Percentiles rank a stretch among this genome's conserved stretches.
Evolutionary conservation across 2,888 invertebrate genomes (phyloP).

Genomic region (Drosophila ezoana): DNA sequence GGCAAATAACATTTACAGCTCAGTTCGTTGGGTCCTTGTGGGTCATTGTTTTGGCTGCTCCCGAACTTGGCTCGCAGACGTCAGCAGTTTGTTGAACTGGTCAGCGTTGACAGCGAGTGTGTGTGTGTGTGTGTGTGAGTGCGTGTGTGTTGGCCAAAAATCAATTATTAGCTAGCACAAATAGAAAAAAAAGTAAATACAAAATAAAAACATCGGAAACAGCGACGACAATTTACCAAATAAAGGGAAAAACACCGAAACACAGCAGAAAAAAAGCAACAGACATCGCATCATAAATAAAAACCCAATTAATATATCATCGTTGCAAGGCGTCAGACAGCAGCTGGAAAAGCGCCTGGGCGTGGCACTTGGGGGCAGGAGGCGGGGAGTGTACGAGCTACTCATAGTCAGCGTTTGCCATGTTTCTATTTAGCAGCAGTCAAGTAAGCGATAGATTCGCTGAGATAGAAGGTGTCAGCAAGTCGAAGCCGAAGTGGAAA

Average conservation of each 20-base stretch:
- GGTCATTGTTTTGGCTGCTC: constrained; percentile 43
- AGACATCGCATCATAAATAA: constrained; percentile 68
- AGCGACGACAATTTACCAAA: constrained; percentile 41
- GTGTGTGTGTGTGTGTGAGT: constrained; percentile 15
- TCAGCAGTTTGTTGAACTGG: constrained; percentile 68
- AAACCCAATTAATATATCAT: constrained; percentile 78
- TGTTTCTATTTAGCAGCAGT: constrained; percentile 43
- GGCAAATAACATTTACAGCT: constrained; percentile 25
- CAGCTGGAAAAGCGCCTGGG: constrained; percentile 24
- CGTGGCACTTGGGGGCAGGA: background rate
- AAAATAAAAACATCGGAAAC: background rate
- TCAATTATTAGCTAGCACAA: constrained; percentile 45
- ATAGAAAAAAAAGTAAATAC: constrained; percentile 3
- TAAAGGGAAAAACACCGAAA: constrained; percentile 6
- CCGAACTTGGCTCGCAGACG: constrained; percentile 17
- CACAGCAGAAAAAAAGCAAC: constrained; percentile 1
- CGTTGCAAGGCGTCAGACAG: constrained; percentile 48
- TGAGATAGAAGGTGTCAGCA: background rate
- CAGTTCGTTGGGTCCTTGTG: constrained; percentile 35
- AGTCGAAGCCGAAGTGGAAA: constrained; percentile 3
- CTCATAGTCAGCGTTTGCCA: constrained; percentile 12
- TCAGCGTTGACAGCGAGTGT: constrained; percentile 44
- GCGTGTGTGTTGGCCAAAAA: constrained; percentile 13
- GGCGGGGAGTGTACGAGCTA: background rate
- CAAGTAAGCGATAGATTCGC: background rate